phyloP scores from a whole-genome alignment of 2,113 vertebrate species.

The Etheostoma cragini region DNA sequence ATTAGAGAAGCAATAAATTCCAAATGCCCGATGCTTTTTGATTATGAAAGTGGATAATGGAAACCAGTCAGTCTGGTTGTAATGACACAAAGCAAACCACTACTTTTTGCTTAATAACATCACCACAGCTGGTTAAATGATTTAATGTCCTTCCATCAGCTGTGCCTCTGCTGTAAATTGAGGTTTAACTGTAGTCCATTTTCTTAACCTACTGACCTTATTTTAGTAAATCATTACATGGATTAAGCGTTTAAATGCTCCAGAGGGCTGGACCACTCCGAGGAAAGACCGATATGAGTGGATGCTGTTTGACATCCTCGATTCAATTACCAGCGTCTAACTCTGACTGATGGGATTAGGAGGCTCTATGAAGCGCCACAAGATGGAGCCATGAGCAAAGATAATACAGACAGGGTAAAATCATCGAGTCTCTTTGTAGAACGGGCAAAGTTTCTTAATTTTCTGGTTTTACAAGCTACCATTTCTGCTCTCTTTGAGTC shows the following conservation, averaged over 20 bases:
- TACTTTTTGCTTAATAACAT: not conserved
- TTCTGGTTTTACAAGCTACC: not conserved
- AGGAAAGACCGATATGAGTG: conserved; percentile 41
- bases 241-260: conserved; percentile 37
- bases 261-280: conserved; percentile 11
- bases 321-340: conserved; percentile 60
- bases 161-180: not conserved
- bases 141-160: not conserved
- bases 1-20: not conserved
- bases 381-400: conserved; percentile 65
- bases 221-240: conserved; percentile 25
- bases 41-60: not conserved
- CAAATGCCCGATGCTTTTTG: not conserved
- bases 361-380: conserved; percentile 32
- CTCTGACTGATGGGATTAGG: conserved; percentile 35
- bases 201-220: conserved; percentile 35
- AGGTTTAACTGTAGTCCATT: conserved; percentile 13
- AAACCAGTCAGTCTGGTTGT: not conserved
- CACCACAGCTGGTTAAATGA: not conserved
- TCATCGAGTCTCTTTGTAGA: no score
- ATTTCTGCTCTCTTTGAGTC: no score
- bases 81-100: not conserved
- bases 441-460: not conserved
- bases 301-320: conserved; percentile 35
- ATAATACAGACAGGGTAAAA: not conserved